phyloP scores from a whole-genome alignment of 2,888 invertebrate genomes.

The Lithophane socia region DNA sequence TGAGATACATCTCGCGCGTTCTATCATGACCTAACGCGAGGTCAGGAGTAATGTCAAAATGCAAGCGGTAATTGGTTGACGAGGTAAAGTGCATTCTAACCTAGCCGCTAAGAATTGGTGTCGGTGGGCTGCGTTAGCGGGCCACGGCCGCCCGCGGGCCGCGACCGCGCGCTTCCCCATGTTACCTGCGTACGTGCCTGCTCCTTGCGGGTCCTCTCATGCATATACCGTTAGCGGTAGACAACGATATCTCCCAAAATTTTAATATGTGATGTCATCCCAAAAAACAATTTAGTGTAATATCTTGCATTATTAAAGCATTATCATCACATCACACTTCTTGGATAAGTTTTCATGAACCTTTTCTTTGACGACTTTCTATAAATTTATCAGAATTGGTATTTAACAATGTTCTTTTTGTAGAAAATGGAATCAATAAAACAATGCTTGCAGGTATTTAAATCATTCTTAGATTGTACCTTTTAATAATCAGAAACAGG shows the following conservation, averaged over 20 bases:
- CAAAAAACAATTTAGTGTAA: conserved; percentile 7
- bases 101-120: conserved; percentile 69
- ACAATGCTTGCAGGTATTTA: neutral
- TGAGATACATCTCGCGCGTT: conserved; percentile 47
- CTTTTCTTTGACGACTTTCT: conserved; percentile 41
- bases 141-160: conserved; percentile 63
- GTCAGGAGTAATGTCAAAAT: conserved; percentile 50
- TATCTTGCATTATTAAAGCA: neutral
- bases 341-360: conserved; percentile 26
- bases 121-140: conserved; percentile 65
- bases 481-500: neutral
- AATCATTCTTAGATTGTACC: neutral
- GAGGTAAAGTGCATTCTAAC: conserved; percentile 78
- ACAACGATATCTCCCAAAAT: conserved; percentile 2
- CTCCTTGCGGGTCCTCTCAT: conserved; percentile 36
- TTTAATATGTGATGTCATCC: conserved; percentile 22
- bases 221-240: conserved; percentile 10
- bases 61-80: conserved; percentile 43
- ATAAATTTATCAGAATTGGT: conserved; percentile 1
- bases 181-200: conserved; percentile 55
- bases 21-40: conserved; percentile 47
- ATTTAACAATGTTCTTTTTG: neutral
- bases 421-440: neutral
- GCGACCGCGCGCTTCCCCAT: conserved; percentile 61
- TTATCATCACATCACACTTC: neutral